Conservation (phyloP, 2,113 vertebrate genomes). For the Hyperoodon ampullatus region DNA sequence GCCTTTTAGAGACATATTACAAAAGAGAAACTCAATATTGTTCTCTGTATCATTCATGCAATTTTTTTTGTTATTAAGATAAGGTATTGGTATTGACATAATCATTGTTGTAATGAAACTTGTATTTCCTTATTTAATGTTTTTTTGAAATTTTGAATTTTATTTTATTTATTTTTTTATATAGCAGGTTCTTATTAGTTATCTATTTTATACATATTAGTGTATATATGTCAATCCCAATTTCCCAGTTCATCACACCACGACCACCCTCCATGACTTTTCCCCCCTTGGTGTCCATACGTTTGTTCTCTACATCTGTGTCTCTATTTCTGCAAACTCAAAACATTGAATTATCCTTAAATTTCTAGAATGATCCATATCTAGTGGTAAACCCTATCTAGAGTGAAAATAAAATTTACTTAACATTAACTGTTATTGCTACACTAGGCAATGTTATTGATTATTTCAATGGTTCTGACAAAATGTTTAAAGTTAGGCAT, state of each 20-base stretch:
- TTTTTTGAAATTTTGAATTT: too few relatives aligned
- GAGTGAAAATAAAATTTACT: neutral
- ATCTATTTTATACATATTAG: too few relatives aligned
- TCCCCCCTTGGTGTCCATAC: too few relatives aligned
- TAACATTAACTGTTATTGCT: neutral
- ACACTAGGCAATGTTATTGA: neutral
- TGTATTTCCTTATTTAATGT: neutral
- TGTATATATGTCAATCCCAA: too few relatives aligned
- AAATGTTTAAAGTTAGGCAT: neutral
- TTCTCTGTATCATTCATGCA: neutral
- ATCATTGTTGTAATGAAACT: neutral
- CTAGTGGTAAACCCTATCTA: neutral
- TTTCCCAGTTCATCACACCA: too few relatives aligned
- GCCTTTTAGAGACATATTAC: neutral
- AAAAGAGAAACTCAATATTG: neutral
- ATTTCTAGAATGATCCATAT: neutral
- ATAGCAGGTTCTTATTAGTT: too few relatives aligned
- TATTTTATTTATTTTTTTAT: too few relatives aligned
- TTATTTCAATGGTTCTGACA: neutral
- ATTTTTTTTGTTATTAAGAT: neutral
- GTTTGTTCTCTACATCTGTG: too few relatives aligned
- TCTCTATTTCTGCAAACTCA: neutral
- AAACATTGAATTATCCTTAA: neutral
- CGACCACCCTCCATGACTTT: too few relatives aligned
- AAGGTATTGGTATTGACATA: neutral